Percentiles rank a stretch among this genome's conserved stretches.
phyloP scores from a whole-genome alignment of 2,113 vertebrate genomes.

The Muntiacus reevesi region DNA sequence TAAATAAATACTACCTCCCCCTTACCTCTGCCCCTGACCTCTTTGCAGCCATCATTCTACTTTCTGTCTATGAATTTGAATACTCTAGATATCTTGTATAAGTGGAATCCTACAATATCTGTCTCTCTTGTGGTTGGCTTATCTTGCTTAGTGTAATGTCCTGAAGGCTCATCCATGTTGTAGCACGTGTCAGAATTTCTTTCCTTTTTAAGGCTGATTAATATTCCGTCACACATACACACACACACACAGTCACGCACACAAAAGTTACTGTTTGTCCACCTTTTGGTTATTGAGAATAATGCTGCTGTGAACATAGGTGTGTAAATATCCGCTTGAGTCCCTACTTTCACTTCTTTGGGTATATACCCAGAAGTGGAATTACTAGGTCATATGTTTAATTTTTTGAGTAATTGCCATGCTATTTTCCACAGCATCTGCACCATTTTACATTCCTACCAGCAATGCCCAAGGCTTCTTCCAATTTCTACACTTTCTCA shows the following conservation, averaged over 20 bases:
- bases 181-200: not conserved
- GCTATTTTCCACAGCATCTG: not conserved
- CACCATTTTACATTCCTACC: not conserved
- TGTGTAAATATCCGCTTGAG: not conserved
- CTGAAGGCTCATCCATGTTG: not conserved
- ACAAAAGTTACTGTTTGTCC: not conserved
- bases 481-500: not conserved
- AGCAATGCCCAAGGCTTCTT: not conserved
- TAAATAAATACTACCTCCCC: not conserved
- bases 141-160: not conserved
- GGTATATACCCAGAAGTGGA: not conserved
- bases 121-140: not conserved
- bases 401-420: not conserved
- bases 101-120: not conserved
- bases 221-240: not conserved
- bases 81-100: not conserved
- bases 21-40: not conserved
- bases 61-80: not conserved
- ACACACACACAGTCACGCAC: not conserved
- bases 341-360: slow-evolving; percentile 13
- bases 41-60: not conserved
- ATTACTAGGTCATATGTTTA: not conserved
- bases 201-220: not conserved
- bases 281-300: slow-evolving; percentile 1
- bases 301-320: not conserved